phyloP scores from a whole-genome alignment of 2,797 vertebrate species.

The Fistularia tabacaria region DNA sequence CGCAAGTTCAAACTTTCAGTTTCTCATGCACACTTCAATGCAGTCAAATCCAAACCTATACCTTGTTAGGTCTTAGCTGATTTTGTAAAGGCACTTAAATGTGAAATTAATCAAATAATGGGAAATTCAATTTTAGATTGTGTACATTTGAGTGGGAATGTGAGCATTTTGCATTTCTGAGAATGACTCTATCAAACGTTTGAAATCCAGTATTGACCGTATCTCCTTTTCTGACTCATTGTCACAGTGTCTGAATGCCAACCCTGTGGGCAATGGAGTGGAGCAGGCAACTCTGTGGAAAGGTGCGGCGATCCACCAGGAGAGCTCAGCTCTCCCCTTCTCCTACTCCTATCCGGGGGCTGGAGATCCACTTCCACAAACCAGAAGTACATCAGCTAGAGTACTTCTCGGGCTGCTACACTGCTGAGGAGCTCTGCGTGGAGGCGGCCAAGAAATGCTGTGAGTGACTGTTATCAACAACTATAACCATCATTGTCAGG shows the following conservation, averaged over 20 bases:
- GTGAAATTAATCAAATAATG: no score
- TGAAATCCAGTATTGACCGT: background rate
- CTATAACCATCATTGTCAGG: background rate
- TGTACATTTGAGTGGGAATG: no score
- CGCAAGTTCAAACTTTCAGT: no score
- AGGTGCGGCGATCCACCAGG: constrained; percentile 85
- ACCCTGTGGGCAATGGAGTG: constrained; percentile 81
- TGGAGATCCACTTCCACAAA: constrained; percentile 87
- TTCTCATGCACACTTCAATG: no score
- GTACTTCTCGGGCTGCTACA: constrained; percentile 79
- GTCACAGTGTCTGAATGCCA: constrained; percentile 82
- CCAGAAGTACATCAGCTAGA: constrained; percentile 73
- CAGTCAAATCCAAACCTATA: no score
- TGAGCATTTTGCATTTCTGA: no score
- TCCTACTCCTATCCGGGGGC: constrained; percentile 70
- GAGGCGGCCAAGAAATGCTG: constrained; percentile 86
- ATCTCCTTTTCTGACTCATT: constrained; percentile 1
- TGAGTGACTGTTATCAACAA: constrained; percentile 58
- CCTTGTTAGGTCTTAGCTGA: no score
- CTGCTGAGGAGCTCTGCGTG: constrained; percentile 85
- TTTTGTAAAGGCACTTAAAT: no score
- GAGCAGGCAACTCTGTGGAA: constrained; percentile 95
- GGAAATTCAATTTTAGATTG: no score
- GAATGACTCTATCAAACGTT: background rate
- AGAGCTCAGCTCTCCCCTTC: constrained; percentile 71